Conservation (phyloP, 1,140 invertebrate species). For the Pseudomyrmex concolor region DNA sequence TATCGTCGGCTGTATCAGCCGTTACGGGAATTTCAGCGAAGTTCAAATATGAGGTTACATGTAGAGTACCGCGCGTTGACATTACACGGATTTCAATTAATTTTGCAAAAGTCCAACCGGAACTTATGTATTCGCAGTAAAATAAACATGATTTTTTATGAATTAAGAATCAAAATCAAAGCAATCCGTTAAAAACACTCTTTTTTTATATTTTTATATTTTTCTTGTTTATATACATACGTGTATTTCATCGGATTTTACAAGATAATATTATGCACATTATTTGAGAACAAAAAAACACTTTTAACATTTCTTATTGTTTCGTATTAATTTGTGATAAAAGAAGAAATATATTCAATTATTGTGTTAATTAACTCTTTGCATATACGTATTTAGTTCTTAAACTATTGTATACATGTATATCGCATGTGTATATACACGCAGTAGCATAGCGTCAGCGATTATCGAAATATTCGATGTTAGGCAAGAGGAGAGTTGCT, state of each 20-base stretch:
- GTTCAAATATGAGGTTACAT: slow-evolving; percentile 25
- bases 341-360: neutral
- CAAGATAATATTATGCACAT: neutral
- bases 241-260: neutral
- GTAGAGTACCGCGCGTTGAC: neutral
- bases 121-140: neutral
- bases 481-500: slow-evolving; percentile 42
- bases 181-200: neutral
- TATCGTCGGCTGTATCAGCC: neutral
- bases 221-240: neutral
- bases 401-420: neutral
- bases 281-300: neutral
- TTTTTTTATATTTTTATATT: neutral
- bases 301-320: neutral
- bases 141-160: slow-evolving; percentile 1
- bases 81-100: slow-evolving; percentile 23
- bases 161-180: neutral
- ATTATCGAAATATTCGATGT: neutral
- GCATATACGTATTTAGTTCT: neutral
- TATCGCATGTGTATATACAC: slow-evolving; percentile 1
- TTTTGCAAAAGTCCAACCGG: slow-evolving; percentile 5
- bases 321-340: neutral
- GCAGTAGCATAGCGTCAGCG: neutral
- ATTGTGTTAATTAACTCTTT: neutral
- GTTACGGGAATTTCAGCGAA: slow-evolving; percentile 34